A percentile compares a stretch with the other conserved stretches of the same genome.
These are phyloP conservation scores for Lepisosteus osseus DNA, from an alignment of 2,113 vertebrate species.

Conservation along the genomic window DNA sequence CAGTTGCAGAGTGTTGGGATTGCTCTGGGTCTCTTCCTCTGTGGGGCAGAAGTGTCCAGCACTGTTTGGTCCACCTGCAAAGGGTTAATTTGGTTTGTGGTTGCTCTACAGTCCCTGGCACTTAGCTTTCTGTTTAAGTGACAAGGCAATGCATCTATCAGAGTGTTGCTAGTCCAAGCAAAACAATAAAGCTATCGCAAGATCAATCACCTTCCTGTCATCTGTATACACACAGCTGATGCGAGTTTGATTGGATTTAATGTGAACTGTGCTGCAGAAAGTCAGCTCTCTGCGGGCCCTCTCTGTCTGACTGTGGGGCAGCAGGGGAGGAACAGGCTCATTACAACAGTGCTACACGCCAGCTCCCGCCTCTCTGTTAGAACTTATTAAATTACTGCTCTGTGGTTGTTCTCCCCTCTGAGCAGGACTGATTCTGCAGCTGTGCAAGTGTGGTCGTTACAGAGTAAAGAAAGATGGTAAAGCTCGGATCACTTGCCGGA, in stretches of 20 bases:
- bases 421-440: too few relatives aligned
- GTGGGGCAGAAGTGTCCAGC: neutral
- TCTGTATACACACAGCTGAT: neutral
- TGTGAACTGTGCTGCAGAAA: neutral
- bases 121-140: neutral
- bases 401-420: too few relatives aligned
- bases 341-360: too few relatives aligned
- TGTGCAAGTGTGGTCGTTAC: too few relatives aligned
- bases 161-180: constrained; percentile 4
- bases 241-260: neutral
- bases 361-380: too few relatives aligned
- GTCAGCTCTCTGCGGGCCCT: neutral
- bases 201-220: neutral
- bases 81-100: neutral
- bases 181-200: neutral
- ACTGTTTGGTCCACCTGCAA: neutral
- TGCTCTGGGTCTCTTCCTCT: too few relatives aligned
- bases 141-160: neutral
- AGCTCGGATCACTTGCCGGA: too few relatives aligned
- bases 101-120: neutral
- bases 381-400: too few relatives aligned
- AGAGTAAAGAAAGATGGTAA: too few relatives aligned
- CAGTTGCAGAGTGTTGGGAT: too few relatives aligned
- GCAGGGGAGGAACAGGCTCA: too few relatives aligned
- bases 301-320: too few relatives aligned